Percentiles rank a stretch among this genome's conserved stretches.
Conservation (phyloP, 2,888 invertebrate species). For the Cybosia mesomella region DNA sequence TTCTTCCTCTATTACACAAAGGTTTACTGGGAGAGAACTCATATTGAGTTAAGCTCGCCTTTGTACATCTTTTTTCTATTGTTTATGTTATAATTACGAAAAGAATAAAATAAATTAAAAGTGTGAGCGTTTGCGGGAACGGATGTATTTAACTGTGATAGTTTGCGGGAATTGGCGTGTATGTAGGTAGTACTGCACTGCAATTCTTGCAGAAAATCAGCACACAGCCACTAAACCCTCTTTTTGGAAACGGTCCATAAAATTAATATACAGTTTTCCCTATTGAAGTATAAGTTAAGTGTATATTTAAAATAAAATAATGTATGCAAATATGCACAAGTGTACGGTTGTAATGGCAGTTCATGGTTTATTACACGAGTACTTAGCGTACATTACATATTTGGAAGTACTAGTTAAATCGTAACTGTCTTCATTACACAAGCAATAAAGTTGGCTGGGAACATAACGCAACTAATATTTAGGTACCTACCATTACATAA, state of each 20-base stretch:
- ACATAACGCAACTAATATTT: background rate
- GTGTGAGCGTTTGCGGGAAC: too few species aligned
- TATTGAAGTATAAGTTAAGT: background rate
- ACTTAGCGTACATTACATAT: background rate
- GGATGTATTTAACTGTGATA: too few species aligned
- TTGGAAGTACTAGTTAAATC: background rate
- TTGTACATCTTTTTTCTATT: too few species aligned
- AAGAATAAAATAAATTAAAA: too few species aligned
- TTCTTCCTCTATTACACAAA: too few species aligned
- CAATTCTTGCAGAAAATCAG: too few species aligned
- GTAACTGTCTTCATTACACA: slow-evolving; percentile 1
- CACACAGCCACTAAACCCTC: background rate
- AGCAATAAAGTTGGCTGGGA: background rate
- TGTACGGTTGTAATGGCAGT: slow-evolving; percentile 3
- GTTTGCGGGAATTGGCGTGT: too few species aligned
- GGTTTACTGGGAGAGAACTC: too few species aligned
- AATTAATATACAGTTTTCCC: slow-evolving; percentile 1
- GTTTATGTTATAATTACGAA: too few species aligned
- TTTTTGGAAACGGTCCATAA: background rate
- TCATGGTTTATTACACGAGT: background rate
- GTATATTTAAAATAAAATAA: background rate
- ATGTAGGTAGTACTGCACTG: too few species aligned
- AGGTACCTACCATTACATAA: background rate
- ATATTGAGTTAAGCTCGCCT: too few species aligned
- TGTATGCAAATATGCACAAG: background rate